These are phyloP conservation scores for Acanthopleura granulata DNA, from an alignment of 2,888 invertebrate species.

Conservation along the genomic window DNA sequence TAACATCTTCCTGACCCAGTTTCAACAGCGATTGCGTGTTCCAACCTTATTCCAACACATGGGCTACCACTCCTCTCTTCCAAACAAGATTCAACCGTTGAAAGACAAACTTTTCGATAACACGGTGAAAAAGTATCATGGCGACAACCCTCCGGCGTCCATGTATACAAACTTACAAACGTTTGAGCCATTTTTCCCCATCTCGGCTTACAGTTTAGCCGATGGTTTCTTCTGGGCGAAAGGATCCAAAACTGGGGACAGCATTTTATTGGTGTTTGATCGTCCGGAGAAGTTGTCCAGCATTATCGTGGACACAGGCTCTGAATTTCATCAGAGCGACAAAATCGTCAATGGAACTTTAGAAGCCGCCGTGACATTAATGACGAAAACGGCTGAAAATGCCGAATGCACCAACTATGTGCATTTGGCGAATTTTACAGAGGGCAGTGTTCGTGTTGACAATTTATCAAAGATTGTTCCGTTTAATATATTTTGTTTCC, in stretches of 20 bases:
- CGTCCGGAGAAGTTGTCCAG: slow-evolving; percentile 50
- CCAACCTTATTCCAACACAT: slow-evolving; percentile 54
- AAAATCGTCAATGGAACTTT: slow-evolving; percentile 50
- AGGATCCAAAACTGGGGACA: slow-evolving; percentile 53
- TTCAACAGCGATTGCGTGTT: slow-evolving; percentile 35
- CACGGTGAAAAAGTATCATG: slow-evolving; percentile 43
- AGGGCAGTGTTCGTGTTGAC: slow-evolving; percentile 56
- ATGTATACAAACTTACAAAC: slow-evolving; percentile 62
- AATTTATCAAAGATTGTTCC: slow-evolving; percentile 37
- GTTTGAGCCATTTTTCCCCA: slow-evolving; percentile 61
- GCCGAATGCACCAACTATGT: slow-evolving; percentile 42
- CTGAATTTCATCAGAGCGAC: slow-evolving; percentile 52
- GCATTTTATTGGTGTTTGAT: slow-evolving; percentile 61
- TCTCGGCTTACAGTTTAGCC: slow-evolving; percentile 60
- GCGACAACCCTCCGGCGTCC: slow-evolving; percentile 66
- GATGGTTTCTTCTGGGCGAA: slow-evolving; percentile 69
- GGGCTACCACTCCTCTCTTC: slow-evolving; percentile 46
- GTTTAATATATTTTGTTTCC: slow-evolving; percentile 60
- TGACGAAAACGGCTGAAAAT: slow-evolving; percentile 25
- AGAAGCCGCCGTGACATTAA: slow-evolving; percentile 46
- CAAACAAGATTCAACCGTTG: slow-evolving; percentile 47
- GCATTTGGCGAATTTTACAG: slow-evolving; percentile 42
- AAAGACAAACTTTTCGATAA: slow-evolving; percentile 48
- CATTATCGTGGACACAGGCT: slow-evolving; percentile 62
- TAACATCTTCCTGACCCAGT: slow-evolving; percentile 43